Conservation (phyloP, 1,140 invertebrate genomes). For the Tetramorium parvispinum region DNA sequence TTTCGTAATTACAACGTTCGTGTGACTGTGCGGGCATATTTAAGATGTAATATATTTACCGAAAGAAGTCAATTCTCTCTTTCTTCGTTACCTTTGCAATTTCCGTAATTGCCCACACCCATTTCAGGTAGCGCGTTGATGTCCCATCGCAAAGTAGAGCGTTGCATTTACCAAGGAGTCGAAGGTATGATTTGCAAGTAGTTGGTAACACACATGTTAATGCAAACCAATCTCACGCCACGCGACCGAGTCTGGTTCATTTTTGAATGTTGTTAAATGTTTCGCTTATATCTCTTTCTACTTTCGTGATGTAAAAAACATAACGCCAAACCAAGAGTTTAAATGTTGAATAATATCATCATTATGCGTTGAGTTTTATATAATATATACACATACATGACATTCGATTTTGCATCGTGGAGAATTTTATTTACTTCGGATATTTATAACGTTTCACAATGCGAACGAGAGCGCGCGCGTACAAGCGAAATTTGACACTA, state of each 20-base stretch:
- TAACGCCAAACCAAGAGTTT: not conserved
- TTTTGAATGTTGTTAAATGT: not conserved
- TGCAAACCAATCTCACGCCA: not conserved
- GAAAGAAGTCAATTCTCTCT: slow-evolving; percentile 60
- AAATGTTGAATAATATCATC: not conserved
- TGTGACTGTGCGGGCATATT: slow-evolving; percentile 4
- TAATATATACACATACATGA: not conserved
- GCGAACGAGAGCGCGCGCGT: not conserved
- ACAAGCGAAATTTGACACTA: not conserved
- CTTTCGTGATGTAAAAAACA: slow-evolving; percentile 8
- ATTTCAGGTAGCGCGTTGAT: slow-evolving; percentile 53
- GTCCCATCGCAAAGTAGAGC: slow-evolving; percentile 60
- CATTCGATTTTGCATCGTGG: not conserved
- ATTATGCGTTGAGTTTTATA: not conserved
- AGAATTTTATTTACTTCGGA: not conserved
- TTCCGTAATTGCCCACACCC: slow-evolving; percentile 63
- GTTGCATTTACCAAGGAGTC: slow-evolving; percentile 32
- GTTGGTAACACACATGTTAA: not conserved
- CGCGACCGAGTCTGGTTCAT: slow-evolving; percentile 1
- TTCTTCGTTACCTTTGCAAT: slow-evolving; percentile 67
- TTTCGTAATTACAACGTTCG: not conserved
- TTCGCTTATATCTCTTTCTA: not conserved
- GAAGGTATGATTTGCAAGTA: slow-evolving; percentile 38
- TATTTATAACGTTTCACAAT: not conserved
- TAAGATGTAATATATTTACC: slow-evolving; percentile 55